Conservation (phyloP, 2,797 vertebrate genomes). For the Poecilia velifera region DNA sequence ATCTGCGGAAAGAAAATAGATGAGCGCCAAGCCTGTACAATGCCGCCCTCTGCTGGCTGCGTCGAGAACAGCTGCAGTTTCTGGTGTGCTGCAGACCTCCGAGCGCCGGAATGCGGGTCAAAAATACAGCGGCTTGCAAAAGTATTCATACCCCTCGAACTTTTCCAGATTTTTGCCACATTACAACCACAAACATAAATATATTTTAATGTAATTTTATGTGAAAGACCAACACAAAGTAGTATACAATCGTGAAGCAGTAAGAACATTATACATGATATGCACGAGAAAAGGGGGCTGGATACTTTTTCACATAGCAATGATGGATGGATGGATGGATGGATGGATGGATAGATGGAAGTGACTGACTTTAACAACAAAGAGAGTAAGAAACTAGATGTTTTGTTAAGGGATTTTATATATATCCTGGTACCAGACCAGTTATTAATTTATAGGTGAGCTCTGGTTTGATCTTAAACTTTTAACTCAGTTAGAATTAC, state of each 20-base stretch:
- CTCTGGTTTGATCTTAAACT: background rate
- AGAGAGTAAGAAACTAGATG: background rate
- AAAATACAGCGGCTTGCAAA: too few species aligned
- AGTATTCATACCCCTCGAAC: too few species aligned
- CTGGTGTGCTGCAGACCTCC: background rate
- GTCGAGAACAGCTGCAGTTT: background rate
- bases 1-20: conserved; percentile 29
- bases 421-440: background rate
- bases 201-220: too few species aligned
- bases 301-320: too few species aligned
- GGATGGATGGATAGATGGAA: too few species aligned
- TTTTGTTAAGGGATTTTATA: background rate
- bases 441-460: background rate
- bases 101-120: background rate
- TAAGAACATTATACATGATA: too few species aligned
- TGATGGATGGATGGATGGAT: too few species aligned
- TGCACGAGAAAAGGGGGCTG: too few species aligned
- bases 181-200: background rate
- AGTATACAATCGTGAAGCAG: too few species aligned
- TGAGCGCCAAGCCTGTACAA: conserved; percentile 7
- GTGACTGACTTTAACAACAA: background rate
- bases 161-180: too few species aligned
- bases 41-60: conserved; percentile 65
- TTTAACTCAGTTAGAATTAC: background rate
- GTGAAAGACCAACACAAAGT: too few species aligned